Evolutionary conservation across 2,888 invertebrate species (phyloP), one percentile per base, ranked within the genome.

Genomic region (Galeruca laticollis): DNA sequence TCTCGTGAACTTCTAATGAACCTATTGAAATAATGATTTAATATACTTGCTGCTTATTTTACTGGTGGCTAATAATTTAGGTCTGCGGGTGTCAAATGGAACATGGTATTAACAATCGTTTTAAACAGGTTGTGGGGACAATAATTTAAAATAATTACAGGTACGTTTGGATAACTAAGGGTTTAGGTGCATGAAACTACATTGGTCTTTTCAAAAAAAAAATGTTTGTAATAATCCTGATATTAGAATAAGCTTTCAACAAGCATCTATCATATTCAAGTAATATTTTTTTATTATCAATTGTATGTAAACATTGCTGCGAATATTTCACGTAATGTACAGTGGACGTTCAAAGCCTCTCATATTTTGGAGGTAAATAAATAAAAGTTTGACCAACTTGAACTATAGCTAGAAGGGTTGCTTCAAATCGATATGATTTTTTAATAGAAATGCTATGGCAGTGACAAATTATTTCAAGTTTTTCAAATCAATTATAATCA

Each of bases 51-150:
- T 40, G 52, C 20, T n/a, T n/a, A 8, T 40, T 20, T 21, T 57
- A 52, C 15, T 15, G 13, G 35, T 70, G 59, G 65, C 70, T 69
- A 70, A 68, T 60, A 64, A 66, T 69, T 64, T 61, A 72, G 73
- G 76, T 77, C 77, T 77, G 76, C 71, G 73, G 73, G 75, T 75
- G 75, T 75, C 75, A 68, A 60, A 60, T 54, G 13, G 56, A 56
- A 56, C 10, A 31, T 18, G 56, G 31, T 56, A 47, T 33, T 56
- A 56, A 56, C 56, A 56, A 33, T 56, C 15, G n/a, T 56, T 31
- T 15, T 56, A 31, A 31, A 15, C 9, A 9, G 54, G 54, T 31
- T 31, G 15, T 26, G 54, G 31, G 11, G 21, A 8, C 13, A 35
- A 15, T 35, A n/a, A 4, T 18, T 15, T 56, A n/a, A 43, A 51